Percentiles rank a stretch among this genome's conserved stretches.
These are phyloP conservation scores for Salminus brasiliensis DNA, from an alignment of 2,113 vertebrate genomes.

Conservation along the genomic window DNA sequence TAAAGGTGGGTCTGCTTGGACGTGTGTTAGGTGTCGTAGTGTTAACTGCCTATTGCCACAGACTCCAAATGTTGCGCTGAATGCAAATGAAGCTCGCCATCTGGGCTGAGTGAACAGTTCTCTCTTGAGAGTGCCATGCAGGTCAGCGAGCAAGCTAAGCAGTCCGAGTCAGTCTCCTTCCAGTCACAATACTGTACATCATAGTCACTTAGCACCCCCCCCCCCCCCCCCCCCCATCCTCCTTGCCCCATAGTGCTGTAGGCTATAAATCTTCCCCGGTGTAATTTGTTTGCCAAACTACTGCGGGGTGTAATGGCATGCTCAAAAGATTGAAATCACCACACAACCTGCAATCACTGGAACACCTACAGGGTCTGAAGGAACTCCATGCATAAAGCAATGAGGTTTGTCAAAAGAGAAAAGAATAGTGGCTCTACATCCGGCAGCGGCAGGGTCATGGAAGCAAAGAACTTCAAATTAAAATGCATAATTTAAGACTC, in stretches of 20 bases:
- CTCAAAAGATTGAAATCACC: slow-evolving; percentile 36
- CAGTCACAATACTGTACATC: slow-evolving; percentile 6
- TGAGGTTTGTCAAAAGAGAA: slow-evolving; percentile 20
- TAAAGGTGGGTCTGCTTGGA: slow-evolving; percentile 9
- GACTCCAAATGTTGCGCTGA: slow-evolving; percentile 15
- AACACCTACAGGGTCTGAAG: slow-evolving; percentile 1
- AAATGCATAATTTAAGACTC: slow-evolving; percentile 18
- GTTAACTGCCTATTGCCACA: slow-evolving; percentile 13
- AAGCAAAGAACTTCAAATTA: slow-evolving; percentile 30
- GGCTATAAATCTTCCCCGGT: not conserved
- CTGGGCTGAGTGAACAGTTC: slow-evolving; percentile 17
- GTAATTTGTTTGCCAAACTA: slow-evolving; percentile 15
- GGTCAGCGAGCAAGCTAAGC: slow-evolving; percentile 9
- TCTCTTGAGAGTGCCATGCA: slow-evolving; percentile 16
- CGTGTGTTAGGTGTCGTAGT: not conserved
- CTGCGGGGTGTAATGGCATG: not conserved
- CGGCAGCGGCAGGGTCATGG: slow-evolving; percentile 1
- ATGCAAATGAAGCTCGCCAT: slow-evolving; percentile 34
- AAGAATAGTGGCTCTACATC: not conserved
- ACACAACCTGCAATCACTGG: slow-evolving; percentile 7
- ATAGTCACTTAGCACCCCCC: not conserved
- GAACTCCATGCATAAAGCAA: slow-evolving; percentile 11
- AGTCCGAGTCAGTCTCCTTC: not conserved
- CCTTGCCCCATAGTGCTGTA: not conserved
- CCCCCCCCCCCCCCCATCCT: too few relatives aligned